These are phyloP conservation scores for Ranitomeya variabilis DNA, from an alignment of 2,113 vertebrate species.

Conservation along the genomic window DNA sequence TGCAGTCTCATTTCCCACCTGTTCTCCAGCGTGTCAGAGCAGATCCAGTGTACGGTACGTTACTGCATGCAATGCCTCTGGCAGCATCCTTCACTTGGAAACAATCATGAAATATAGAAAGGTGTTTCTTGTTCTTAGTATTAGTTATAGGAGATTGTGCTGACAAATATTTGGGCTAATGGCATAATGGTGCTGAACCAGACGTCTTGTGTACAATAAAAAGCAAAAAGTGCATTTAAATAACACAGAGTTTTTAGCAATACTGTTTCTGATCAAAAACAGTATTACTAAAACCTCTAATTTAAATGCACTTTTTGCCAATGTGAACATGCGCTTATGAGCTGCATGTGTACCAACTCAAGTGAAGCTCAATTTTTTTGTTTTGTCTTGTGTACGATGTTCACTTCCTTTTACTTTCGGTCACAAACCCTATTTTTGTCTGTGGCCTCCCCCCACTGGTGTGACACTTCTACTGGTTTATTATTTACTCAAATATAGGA, in stretches of 20 bases:
- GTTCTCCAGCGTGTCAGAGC: not conserved
- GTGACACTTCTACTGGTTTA: not conserved
- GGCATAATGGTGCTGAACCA: not conserved
- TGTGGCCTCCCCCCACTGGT: not conserved
- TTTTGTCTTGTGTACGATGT: not conserved
- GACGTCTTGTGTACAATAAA: not conserved
- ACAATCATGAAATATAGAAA: not conserved
- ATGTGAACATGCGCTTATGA: too few species aligned
- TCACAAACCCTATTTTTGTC: not conserved
- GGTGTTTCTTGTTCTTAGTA: not conserved
- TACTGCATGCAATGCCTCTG: not conserved
- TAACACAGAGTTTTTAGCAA: too few species aligned
- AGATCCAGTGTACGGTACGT: not conserved
- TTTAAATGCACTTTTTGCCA: too few species aligned
- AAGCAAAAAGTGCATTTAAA: too few species aligned
- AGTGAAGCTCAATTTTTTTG: too few species aligned
- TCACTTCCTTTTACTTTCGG: not conserved
- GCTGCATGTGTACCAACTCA: too few species aligned
- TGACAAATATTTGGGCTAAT: not conserved
- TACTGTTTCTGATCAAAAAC: too few species aligned
- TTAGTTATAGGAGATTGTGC: not conserved
- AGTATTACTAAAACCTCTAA: too few species aligned
- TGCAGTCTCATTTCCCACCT: not conserved
- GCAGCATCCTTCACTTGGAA: not conserved
- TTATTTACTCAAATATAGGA: not conserved